A percentile compares a stretch with the other conserved stretches of the same genome.
These are phyloP conservation scores for Coremacera marginata DNA, from an alignment of 2,888 invertebrate species.

Conservation along the genomic window DNA sequence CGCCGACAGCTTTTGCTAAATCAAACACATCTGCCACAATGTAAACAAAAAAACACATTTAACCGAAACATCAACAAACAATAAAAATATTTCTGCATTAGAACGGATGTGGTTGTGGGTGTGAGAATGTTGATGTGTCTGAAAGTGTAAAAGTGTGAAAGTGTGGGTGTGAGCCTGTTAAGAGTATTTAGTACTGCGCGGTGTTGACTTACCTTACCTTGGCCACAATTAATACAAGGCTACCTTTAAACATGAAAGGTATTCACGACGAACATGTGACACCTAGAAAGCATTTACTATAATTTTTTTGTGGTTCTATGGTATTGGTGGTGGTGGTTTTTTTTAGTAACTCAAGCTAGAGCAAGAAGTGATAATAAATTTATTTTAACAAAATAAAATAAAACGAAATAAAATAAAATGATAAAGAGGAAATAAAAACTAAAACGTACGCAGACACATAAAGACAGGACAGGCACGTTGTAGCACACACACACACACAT, in stretches of 20 bases:
- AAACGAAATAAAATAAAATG: neutral
- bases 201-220: too few relatives aligned
- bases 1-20: too few relatives aligned
- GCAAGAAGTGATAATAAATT: neutral
- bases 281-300: too few relatives aligned
- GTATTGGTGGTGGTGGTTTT: neutral
- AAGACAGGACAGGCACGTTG: neutral
- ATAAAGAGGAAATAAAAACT: neutral
- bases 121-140: neutral
- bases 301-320: neutral
- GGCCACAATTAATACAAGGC: too few relatives aligned
- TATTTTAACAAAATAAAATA: neutral
- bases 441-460: neutral
- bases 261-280: neutral
- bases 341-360: neutral
- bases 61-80: neutral
- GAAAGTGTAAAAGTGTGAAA: neutral
- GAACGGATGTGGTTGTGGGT: neutral
- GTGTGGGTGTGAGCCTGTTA: too few relatives aligned
- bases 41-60: neutral
- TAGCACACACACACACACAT: neutral
- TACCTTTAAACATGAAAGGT: neutral
- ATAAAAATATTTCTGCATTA: neutral
- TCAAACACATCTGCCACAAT: neutral
- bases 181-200: too few relatives aligned